phyloP scores from a whole-genome alignment of 2,113 vertebrate species.

The Regulus satrapa region DNA sequence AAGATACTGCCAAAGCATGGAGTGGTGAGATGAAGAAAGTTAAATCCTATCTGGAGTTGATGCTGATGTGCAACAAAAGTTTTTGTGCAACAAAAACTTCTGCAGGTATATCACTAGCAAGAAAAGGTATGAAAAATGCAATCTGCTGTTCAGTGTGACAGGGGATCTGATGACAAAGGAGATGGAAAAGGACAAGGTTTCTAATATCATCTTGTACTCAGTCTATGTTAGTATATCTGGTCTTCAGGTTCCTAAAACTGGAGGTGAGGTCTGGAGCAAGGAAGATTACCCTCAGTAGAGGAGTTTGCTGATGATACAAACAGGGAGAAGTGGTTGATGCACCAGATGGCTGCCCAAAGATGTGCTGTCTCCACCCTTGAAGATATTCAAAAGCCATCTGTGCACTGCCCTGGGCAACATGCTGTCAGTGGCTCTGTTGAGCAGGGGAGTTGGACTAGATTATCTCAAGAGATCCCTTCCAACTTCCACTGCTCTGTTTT shows the following conservation, averaged over 20 bases:
- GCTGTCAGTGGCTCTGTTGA: neutral
- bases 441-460: neutral
- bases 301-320: neutral
- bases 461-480: neutral
- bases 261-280: neutral
- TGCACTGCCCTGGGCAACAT: neutral
- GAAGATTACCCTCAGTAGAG: neutral
- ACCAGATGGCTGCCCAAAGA: neutral
- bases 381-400: neutral
- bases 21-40: neutral
- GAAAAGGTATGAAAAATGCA: neutral
- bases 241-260: neutral
- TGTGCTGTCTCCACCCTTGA: neutral
- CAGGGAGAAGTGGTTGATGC: neutral
- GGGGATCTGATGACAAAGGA: neutral
- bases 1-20: neutral
- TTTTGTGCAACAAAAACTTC: neutral
- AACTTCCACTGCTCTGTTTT: neutral
- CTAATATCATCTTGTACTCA: neutral
- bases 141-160: neutral
- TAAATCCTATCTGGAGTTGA: neutral
- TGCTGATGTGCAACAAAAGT: neutral
- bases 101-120: neutral
- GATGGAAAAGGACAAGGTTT: neutral
- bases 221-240: neutral